Conservation (phyloP, 2,888 invertebrate genomes). For the Ligdia adustata region DNA sequence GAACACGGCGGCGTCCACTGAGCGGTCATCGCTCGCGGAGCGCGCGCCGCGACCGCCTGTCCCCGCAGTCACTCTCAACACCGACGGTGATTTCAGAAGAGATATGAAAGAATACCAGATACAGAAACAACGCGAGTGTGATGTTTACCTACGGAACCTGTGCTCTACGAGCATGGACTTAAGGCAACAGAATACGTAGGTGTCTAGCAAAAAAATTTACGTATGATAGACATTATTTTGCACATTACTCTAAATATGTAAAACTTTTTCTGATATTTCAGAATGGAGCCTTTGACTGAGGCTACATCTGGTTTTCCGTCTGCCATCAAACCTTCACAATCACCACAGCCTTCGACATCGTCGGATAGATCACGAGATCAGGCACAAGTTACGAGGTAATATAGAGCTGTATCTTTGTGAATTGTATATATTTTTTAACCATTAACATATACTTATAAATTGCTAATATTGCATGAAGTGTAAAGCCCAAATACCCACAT, state of each 20-base stretch:
- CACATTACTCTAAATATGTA: not conserved
- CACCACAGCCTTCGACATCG: conserved; percentile 31
- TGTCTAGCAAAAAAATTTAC: conserved; percentile 18
- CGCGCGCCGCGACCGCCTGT: conserved; percentile 57
- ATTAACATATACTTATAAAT: too few relatives aligned
- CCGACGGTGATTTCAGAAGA: conserved; percentile 78
- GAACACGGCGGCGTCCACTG: conserved; percentile 88
- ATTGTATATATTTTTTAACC: not conserved
- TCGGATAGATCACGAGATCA: conserved; percentile 46
- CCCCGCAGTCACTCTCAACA: conserved; percentile 46
- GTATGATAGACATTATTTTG: not conserved
- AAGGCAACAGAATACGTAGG: conserved; percentile 66
- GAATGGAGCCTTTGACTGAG: conserved; percentile 60
- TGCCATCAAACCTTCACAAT: conserved; percentile 40
- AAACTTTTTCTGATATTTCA: conserved; percentile 54
- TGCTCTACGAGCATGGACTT: conserved; percentile 69
- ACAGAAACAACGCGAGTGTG: conserved; percentile 87
- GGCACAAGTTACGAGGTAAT: conserved; percentile 50
- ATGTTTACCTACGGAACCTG: conserved; percentile 74
- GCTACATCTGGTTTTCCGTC: conserved; percentile 51
- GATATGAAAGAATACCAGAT: conserved; percentile 92
- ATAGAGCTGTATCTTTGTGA: conserved; percentile 9
- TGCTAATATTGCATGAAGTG: too few relatives aligned
- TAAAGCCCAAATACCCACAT: too few relatives aligned
- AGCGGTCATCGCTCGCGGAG: conserved; percentile 69